Conservation (phyloP, 2,888 invertebrate species). For the Macrosoma leucophasiata region DNA sequence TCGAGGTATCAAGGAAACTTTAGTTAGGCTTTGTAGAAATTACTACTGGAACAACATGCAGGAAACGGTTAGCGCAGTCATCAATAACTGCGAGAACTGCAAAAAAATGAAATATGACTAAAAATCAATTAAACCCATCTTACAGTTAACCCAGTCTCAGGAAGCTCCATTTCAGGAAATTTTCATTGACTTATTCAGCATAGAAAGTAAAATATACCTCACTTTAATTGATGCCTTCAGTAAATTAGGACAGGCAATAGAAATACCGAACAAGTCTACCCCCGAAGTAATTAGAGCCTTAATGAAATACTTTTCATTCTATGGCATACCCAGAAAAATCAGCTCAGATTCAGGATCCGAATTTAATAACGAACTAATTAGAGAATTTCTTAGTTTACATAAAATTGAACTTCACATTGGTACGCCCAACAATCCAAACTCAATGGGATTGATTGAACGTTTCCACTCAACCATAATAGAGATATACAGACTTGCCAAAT, state of each 20-base stretch:
- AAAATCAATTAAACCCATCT: no score
- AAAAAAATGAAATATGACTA: no score
- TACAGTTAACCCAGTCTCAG: conserved; percentile 1
- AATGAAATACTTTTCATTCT: conserved; percentile 22
- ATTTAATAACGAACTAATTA: conserved; percentile 20
- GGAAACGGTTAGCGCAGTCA: no score
- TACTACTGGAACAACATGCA: no score
- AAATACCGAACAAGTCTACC: conserved; percentile 13
- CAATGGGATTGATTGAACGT: conserved; percentile 25
- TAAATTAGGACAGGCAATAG: conserved; percentile 18
- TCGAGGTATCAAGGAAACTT: no score
- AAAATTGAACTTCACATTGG: conserved; percentile 27
- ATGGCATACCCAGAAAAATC: conserved; percentile 20
- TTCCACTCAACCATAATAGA: conserved; percentile 20
- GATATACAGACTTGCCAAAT: conserved; percentile 20
- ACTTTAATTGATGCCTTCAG: conserved; percentile 19
- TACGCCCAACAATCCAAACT: conserved; percentile 26
- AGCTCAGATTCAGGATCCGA: conserved; percentile 15
- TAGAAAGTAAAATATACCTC: conserved; percentile 11
- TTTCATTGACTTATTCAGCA: conserved; percentile 11
- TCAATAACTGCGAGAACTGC: no score
- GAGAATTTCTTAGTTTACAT: conserved; percentile 18
- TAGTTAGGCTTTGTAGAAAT: no score
- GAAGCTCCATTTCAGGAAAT: conserved; percentile 6
- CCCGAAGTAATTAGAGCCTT: conserved; percentile 19